Percentiles rank a stretch among this genome's conserved stretches.
phyloP scores from a whole-genome alignment of 1,140 invertebrate species.

The Diploscapter pachys region DNA sequence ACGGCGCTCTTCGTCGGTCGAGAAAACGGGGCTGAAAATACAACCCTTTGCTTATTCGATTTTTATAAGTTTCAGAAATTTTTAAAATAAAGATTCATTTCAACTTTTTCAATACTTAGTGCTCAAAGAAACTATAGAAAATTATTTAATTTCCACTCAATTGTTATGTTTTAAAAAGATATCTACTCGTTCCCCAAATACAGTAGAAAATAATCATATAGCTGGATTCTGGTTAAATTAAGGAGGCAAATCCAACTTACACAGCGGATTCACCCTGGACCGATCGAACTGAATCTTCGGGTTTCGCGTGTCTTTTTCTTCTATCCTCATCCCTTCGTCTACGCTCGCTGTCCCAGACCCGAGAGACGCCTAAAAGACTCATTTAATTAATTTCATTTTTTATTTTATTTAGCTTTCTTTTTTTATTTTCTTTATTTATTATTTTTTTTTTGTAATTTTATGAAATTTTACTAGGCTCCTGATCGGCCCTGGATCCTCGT shows the following conservation, averaged over 20 bases:
- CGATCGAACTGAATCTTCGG: slow-evolving; percentile 33
- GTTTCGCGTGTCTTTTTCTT: not conserved
- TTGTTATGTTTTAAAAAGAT: not conserved
- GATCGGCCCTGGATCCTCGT: slow-evolving; percentile 32
- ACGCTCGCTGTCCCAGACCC: slow-evolving; percentile 27
- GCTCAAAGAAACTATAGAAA: no score
- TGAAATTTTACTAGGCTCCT: slow-evolving; percentile 40
- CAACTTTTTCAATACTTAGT: not conserved
- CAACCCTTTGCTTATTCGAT: slow-evolving; percentile 12
- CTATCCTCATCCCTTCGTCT: slow-evolving; percentile 18
- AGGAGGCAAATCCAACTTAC: slow-evolving; percentile 10
- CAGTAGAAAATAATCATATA: not conserved
- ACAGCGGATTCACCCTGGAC: slow-evolving; percentile 9
- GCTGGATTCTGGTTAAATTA: no score
- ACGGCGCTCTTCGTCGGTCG: slow-evolving; percentile 69
- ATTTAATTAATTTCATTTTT: slow-evolving; percentile 56
- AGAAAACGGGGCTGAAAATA: slow-evolving; percentile 37
- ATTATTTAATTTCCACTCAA: not conserved
- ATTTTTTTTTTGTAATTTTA: slow-evolving; percentile 13
- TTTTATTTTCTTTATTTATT: slow-evolving; percentile 46
- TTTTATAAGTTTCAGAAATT: not conserved
- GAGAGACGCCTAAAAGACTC: slow-evolving; percentile 28
- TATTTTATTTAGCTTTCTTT: slow-evolving; percentile 58
- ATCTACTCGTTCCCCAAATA: not conserved
- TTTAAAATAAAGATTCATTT: not conserved